These are phyloP conservation scores for Cynopterus sphinx DNA, from an alignment of 2,797 vertebrate species.

Conservation along the genomic window DNA sequence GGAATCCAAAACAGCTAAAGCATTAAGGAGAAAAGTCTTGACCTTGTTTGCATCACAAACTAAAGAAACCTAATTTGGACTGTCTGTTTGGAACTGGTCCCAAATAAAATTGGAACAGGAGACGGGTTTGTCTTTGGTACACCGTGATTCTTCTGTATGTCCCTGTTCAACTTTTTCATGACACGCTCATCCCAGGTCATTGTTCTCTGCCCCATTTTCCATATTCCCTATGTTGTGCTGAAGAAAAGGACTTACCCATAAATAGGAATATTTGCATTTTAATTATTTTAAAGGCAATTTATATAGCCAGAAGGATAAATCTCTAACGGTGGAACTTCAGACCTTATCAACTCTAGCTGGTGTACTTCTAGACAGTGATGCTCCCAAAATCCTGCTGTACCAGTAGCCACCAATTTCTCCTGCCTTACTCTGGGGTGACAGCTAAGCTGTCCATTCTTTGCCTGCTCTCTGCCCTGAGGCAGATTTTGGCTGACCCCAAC, in stretches of 20 bases:
- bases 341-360: background rate
- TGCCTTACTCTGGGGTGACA: background rate
- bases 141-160: background rate
- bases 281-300: background rate
- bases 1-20: background rate
- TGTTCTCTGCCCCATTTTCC: background rate
- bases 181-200: background rate
- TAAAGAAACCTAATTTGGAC: conserved; percentile 50
- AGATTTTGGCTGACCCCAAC: background rate
- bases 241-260: background rate
- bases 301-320: background rate
- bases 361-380: background rate
- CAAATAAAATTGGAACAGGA: conserved; percentile 23
- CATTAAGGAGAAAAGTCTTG: background rate
- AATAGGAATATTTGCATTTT: background rate
- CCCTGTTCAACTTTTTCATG: background rate
- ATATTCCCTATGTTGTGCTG: background rate
- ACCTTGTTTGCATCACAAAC: conserved; percentile 7
- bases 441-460: background rate
- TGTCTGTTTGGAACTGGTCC: conserved; percentile 42
- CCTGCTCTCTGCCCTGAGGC: background rate
- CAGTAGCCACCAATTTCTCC: background rate
- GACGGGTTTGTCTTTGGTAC: conserved; percentile 4
- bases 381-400: background rate
- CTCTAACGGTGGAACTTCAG: background rate